Percentiles rank a stretch among this genome's conserved stretches.
These are phyloP conservation scores for Echeneis naucrates DNA, from an alignment of 2,797 vertebrate species.

Conservation along the genomic window DNA sequence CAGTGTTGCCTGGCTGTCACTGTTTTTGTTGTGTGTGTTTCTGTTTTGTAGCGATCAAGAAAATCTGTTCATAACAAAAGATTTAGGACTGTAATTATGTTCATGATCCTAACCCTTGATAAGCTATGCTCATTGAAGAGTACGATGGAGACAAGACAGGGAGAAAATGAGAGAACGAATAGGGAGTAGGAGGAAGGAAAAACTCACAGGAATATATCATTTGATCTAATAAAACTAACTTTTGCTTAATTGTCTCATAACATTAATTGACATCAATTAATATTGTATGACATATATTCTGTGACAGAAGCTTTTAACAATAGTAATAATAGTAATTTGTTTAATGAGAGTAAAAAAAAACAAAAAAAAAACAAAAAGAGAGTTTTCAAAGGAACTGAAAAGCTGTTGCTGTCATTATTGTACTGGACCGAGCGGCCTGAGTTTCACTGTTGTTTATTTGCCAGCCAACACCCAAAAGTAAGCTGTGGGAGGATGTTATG, in stretches of 20 bases:
- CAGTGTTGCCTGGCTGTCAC: slow-evolving; percentile 51
- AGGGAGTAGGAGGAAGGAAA: neutral
- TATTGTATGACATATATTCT: slow-evolving; percentile 21
- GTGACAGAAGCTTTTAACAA: neutral
- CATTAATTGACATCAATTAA: slow-evolving; percentile 5
- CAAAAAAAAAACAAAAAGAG: slow-evolving; percentile 11
- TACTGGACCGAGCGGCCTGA: slow-evolving; percentile 9
- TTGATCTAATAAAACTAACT: slow-evolving; percentile 6
- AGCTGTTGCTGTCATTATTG: slow-evolving; percentile 16
- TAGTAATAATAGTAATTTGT: slow-evolving; percentile 20
- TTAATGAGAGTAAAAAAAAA: slow-evolving; percentile 2
- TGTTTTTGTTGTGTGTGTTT: slow-evolving; percentile 50
- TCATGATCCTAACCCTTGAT: slow-evolving; percentile 20
- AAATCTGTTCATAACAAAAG: slow-evolving; percentile 25
- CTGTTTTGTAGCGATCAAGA: slow-evolving; percentile 25
- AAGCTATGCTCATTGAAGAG: slow-evolving; percentile 12
- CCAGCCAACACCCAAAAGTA: slow-evolving; percentile 51
- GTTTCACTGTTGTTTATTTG: slow-evolving; percentile 51
- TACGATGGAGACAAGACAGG: slow-evolving; percentile 5
- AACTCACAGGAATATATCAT: slow-evolving; percentile 6
- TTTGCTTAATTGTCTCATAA: neutral
- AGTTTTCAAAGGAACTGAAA: slow-evolving; percentile 18
- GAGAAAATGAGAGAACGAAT: neutral
- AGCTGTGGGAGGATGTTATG: slow-evolving; percentile 39
- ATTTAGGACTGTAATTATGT: slow-evolving; percentile 41